Evolutionary conservation across 2,797 vertebrate genomes (phyloP).

Genomic region (Crypturellus tataupa): DNA sequence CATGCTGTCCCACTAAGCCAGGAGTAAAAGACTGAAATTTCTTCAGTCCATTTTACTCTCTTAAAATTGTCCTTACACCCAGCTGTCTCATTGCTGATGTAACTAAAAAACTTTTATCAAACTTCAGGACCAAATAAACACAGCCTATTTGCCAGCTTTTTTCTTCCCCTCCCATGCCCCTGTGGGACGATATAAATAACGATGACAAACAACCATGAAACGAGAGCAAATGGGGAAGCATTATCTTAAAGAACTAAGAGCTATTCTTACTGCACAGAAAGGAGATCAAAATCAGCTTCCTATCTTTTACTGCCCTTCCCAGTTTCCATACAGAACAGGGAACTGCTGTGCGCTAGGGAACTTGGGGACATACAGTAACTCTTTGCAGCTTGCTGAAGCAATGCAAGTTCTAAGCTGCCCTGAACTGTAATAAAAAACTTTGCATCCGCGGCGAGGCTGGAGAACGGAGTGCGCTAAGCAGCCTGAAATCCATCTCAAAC

Average conservation of each 20-base stretch:
- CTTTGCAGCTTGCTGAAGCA: slow-evolving; percentile 51
- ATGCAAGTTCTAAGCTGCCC: slow-evolving; percentile 10
- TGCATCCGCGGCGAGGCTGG: not conserved
- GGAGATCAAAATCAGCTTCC: slow-evolving; percentile 57
- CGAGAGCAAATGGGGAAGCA: not conserved
- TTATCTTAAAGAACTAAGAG: slow-evolving; percentile 20
- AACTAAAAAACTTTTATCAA: slow-evolving; percentile 10
- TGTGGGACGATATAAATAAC: slow-evolving; percentile 7
- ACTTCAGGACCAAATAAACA: slow-evolving; percentile 38
- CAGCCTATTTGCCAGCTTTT: not conserved
- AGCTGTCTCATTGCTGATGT: not conserved
- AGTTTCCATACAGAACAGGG: not conserved
- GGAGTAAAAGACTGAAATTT: not conserved
- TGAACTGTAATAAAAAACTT: not conserved
- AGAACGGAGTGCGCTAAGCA: not conserved
- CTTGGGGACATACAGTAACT: slow-evolving; percentile 40
- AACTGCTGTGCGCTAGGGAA: not conserved
- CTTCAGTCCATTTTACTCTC: not conserved
- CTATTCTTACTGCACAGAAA: slow-evolving; percentile 46
- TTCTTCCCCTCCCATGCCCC: not conserved
- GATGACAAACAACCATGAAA: not conserved
- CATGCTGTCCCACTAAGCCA: not conserved
- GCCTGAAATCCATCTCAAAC: slow-evolving; percentile 5
- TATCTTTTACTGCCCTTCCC: not conserved
- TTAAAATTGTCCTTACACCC: not conserved